Evolutionary conservation across 2,113 vertebrate species (phyloP).

Genomic region (Sander vitreus): DNA sequence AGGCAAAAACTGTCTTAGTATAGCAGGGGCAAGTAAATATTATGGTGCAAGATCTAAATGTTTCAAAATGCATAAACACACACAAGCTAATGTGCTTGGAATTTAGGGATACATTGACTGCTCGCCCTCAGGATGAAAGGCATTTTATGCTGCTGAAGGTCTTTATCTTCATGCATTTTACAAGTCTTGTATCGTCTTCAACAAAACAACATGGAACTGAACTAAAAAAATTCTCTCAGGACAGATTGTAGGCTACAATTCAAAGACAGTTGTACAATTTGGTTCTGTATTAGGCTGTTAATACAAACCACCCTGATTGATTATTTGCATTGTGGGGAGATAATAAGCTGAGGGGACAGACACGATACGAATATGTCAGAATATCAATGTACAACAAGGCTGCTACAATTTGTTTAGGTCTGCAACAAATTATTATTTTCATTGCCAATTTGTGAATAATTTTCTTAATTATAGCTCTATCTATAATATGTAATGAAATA

Average conservation of each 20-base stretch:
- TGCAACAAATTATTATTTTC: not conserved
- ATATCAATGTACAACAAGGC: not conserved
- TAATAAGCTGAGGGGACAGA: not conserved
- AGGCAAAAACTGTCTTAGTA: slow-evolving; percentile 18
- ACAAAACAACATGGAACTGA: not conserved
- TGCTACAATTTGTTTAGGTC: not conserved
- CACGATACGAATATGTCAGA: not conserved
- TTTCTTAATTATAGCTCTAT: not conserved
- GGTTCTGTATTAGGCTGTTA: not conserved
- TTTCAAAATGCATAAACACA: slow-evolving; percentile 32
- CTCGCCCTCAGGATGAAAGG: slow-evolving; percentile 15
- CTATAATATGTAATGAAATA: not conserved
- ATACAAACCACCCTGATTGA: not conserved
- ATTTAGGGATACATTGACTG: slow-evolving; percentile 11
- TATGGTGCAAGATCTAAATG: slow-evolving; percentile 47
- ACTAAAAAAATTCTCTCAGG: too few relatives aligned
- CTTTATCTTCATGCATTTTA: not conserved
- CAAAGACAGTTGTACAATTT: not conserved
- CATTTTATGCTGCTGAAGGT: slow-evolving; percentile 15
- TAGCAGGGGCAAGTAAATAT: slow-evolving; percentile 54
- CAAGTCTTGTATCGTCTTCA: not conserved
- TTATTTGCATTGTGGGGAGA: not conserved
- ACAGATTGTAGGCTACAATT: not conserved
- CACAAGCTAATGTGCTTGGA: slow-evolving; percentile 32
- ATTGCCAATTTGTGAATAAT: not conserved